Conservation (phyloP, 2,888 invertebrate species). For the Drosophila longiperda region DNA sequence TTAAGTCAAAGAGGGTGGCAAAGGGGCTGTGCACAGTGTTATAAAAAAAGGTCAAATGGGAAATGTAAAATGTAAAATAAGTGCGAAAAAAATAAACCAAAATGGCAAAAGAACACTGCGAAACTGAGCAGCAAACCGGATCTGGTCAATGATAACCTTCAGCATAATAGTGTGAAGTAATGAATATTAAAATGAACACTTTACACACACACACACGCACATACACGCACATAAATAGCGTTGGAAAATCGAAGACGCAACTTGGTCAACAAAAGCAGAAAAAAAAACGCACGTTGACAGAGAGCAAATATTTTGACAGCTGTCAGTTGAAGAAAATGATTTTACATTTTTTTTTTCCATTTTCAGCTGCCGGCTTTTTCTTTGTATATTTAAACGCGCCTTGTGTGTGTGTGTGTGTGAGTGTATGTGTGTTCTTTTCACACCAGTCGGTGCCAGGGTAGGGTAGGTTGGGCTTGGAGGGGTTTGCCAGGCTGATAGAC, state of each 20-base stretch:
- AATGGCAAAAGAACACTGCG: constrained; percentile 13
- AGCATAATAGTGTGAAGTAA: constrained; percentile 70
- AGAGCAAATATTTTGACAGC: constrained; percentile 84
- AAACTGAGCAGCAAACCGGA: constrained; percentile 13
- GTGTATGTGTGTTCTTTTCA: constrained; percentile 39
- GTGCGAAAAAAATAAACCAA: constrained; percentile 19
- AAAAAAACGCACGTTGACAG: constrained; percentile 55
- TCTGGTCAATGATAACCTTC: constrained; percentile 56
- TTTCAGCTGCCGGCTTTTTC: constrained; percentile 27
- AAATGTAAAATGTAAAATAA: constrained; percentile 21
- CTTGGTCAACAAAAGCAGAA: constrained; percentile 21
- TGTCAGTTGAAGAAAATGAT: constrained; percentile 87
- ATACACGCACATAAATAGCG: constrained; percentile 16
- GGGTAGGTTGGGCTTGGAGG: constrained; percentile 6
- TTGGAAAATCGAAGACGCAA: constrained; percentile 35
- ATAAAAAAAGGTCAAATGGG: constrained; percentile 43
- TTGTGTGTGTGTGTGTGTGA: constrained; percentile 17
- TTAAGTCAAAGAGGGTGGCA: constrained; percentile 11
- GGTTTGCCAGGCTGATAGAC: constrained; percentile 68
- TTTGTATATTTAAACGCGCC: constrained; percentile 44
- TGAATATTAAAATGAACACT: constrained; percentile 75
- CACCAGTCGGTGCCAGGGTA: constrained; percentile 39
- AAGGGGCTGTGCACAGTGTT: not conserved
- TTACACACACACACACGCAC: constrained; percentile 13
- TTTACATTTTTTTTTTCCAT: constrained; percentile 59